Evolutionary conservation across 2,113 vertebrate genomes (phyloP).

Genomic region (Xiphophorus maculatus): DNA sequence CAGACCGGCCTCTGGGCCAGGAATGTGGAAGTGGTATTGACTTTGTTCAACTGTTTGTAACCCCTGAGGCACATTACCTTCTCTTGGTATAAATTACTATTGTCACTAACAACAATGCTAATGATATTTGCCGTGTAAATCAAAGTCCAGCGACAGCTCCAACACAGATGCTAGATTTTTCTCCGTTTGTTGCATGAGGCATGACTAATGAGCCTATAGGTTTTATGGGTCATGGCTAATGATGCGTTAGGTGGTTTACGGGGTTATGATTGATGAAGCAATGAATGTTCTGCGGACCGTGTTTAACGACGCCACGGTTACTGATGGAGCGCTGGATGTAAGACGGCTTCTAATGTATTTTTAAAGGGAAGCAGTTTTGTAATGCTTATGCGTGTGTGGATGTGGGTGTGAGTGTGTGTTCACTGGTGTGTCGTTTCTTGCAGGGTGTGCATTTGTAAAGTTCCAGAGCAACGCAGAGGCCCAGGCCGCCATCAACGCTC

Average conservation of each 20-base stretch:
- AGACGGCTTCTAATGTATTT: conserved; percentile 71
- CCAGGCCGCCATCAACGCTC: conserved; percentile 80
- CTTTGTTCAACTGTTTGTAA: conserved; percentile 36
- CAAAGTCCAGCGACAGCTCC: conserved; percentile 58
- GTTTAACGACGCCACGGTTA: conserved; percentile 72
- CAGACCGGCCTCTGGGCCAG: background rate
- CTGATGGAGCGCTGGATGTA: conserved; percentile 67
- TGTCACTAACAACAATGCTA: conserved; percentile 59
- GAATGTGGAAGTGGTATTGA: conserved; percentile 24
- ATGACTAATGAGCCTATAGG: conserved; percentile 72
- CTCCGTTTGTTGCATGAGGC: conserved; percentile 62
- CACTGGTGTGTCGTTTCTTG: conserved; percentile 63
- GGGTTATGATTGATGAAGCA: conserved; percentile 76
- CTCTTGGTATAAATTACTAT: conserved; percentile 44
- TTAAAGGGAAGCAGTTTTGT: conserved; percentile 65
- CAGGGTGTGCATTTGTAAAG: conserved; percentile 83
- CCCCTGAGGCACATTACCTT: background rate
- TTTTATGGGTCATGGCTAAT: conserved; percentile 78
- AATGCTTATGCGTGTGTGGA: conserved; percentile 11
- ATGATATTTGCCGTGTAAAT: conserved; percentile 69
- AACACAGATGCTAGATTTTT: conserved; percentile 63
- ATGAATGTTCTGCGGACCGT: conserved; percentile 71
- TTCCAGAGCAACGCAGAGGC: conserved; percentile 83
- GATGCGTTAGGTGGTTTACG: conserved; percentile 69
- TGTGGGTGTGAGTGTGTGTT: conserved; percentile 35